phyloP scores from a whole-genome alignment of 2,797 vertebrate genomes.

The Hoplostethus mediterraneus region DNA sequence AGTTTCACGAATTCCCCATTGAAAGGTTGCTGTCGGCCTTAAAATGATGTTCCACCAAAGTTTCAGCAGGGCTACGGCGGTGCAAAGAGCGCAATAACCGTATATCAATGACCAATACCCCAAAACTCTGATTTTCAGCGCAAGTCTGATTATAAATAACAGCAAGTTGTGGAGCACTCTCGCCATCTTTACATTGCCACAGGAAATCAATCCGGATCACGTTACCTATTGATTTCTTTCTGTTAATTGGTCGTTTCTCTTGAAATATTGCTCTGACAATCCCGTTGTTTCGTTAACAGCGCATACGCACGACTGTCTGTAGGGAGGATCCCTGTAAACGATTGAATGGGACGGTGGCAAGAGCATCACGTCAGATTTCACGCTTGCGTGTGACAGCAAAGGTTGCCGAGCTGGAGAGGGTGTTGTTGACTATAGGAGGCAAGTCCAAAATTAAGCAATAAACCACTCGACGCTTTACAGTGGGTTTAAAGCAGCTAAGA shows the following conservation, averaged over 20 bases:
- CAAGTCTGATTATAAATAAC: constrained; percentile 80
- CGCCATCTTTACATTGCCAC: constrained; percentile 87
- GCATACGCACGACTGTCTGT: constrained; percentile 67
- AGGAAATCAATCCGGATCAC: constrained; percentile 63
- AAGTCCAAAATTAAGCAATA: constrained; percentile 23
- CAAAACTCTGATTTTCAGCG: constrained; percentile 82
- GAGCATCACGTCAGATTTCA: constrained; percentile 78
- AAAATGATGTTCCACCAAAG: constrained; percentile 93
- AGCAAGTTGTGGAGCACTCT: constrained; percentile 84
- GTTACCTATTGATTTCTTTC: constrained; percentile 54
- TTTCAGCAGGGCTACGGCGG: constrained; percentile 89
- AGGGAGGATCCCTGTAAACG: constrained; percentile 78
- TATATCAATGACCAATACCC: constrained; percentile 94
- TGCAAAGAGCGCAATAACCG: constrained; percentile 90
- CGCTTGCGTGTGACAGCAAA: constrained; percentile 77
- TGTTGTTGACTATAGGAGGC: constrained; percentile 60
- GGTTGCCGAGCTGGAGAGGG: constrained; percentile 55
- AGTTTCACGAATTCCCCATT: constrained; percentile 87
- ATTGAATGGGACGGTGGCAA: constrained; percentile 69
- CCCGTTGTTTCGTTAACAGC: constrained; percentile 57
- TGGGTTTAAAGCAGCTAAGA: constrained; percentile 12
- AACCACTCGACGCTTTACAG: constrained; percentile 7
- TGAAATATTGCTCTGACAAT: constrained; percentile 45
- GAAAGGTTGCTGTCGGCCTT: constrained; percentile 90
- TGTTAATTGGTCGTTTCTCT: constrained; percentile 47